Evolutionary conservation across 2,888 invertebrate species (phyloP), one percentile per base, ranked within the genome.

Genomic region (Tethea ocularis): DNA sequence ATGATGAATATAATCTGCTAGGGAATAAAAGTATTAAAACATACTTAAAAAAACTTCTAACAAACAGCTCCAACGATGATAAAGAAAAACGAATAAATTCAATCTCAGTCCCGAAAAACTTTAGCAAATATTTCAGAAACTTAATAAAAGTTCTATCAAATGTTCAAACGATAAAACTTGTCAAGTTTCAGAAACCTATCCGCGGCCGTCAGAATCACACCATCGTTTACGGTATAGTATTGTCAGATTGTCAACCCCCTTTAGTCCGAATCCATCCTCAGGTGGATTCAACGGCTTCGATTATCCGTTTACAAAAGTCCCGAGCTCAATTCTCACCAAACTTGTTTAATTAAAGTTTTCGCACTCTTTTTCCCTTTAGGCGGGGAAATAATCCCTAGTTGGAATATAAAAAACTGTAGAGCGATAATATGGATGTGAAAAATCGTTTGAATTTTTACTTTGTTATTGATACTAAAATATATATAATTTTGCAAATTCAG

Each of bases 281-380:
- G 90, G 91, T 91, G 87, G 83, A 84, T 87, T 85, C 83, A 78
- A 86, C 81, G 79, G 78, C 81, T 88, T 89, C 89, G 88, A 91
- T 91, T 92, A 92, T 90, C 87, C 90, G 88, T 89, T 91, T 87
- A 91, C 86, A 87, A 88, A 90, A 90, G 88, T 92, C 88, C 83
- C 75, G 77, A 78, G 85, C 88, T 84, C 91, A 82, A 90, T 91
- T 89, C 91, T 82, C 86, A 82, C 86, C 86, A 81, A 93, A 92
- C 90, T 93, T 93, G 91, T 93, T 92, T 92, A 93, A 93, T 93
- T 93, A 93, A 93, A 93, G 88, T 93, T 92, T 87, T 90, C 87
- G 85, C 89, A 91, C 91, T 89, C 91, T 93, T 93, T 91, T 93
- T 92, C 87, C 91, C 91, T 88, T 89, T 84, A 86, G 90, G 86